Evolutionary conservation across 2,888 invertebrate species (phyloP).

Genomic region (Tetanocera ferruginea): DNA sequence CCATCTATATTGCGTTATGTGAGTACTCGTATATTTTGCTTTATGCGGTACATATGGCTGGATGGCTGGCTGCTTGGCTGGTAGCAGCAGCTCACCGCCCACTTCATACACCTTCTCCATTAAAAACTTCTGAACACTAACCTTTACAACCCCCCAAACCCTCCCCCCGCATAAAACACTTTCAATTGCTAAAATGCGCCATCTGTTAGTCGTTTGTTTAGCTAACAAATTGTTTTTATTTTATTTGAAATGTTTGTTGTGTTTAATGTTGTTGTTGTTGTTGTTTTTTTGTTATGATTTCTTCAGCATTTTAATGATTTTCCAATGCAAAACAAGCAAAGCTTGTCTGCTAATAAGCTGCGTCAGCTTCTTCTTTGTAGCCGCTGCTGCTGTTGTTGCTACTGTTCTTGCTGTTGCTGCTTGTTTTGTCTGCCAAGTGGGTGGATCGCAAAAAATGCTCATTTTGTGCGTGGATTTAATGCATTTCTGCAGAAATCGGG

Average conservation of each 20-base stretch:
- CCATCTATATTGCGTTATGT: not conserved
- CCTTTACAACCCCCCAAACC: not conserved
- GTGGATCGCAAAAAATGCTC: not conserved
- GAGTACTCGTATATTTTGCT: not conserved
- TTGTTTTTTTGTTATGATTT: conserved; percentile 23
- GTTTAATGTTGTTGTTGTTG: not conserved
- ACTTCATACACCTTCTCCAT: too few relatives aligned
- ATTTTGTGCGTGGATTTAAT: not conserved
- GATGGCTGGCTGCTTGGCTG: not conserved
- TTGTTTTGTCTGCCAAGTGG: too few relatives aligned
- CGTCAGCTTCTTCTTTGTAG: too few relatives aligned
- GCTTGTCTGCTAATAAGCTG: too few relatives aligned
- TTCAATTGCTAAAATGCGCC: not conserved
- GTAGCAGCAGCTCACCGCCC: not conserved
- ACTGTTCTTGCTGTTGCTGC: too few relatives aligned
- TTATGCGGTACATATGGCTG: not conserved
- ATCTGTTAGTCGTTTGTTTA: conserved; percentile 19
- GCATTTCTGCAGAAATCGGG: conserved; percentile 6
- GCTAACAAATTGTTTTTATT: conserved; percentile 6
- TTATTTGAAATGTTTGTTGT: not conserved
- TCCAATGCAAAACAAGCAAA: not conserved
- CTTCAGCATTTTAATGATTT: conserved; percentile 18
- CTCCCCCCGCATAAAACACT: not conserved
- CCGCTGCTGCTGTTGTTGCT: too few relatives aligned
- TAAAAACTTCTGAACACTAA: too few relatives aligned